phyloP scores from a whole-genome alignment of 1,140 invertebrate species.

The Plutomurus gul region DNA sequence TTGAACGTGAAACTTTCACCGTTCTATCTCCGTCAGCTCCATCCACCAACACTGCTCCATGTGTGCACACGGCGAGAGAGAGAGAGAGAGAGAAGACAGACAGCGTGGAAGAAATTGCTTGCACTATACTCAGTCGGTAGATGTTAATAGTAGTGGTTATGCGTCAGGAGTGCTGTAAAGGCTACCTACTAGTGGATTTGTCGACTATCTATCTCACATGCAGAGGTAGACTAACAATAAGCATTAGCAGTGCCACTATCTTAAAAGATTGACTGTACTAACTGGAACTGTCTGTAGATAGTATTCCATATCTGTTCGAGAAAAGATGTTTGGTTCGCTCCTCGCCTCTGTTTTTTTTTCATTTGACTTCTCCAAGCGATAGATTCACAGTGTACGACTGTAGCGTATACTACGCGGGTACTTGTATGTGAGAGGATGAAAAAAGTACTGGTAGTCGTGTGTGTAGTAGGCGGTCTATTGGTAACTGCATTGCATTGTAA shows the following conservation, averaged over 20 bases:
- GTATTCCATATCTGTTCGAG: neutral
- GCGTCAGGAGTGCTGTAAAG: neutral
- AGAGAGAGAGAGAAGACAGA: neutral
- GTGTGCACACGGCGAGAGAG: neutral
- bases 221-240: neutral
- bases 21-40: no score
- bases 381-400: no score
- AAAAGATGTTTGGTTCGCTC: no score
- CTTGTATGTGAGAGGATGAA: no score
- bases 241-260: neutral
- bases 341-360: no score
- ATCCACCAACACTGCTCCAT: neutral
- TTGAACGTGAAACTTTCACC: slow-evolving; percentile 7
- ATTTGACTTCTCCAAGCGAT: no score
- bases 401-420: no score
- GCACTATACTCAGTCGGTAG: neutral
- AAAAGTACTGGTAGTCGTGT: no score
- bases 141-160: neutral
- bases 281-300: no score
- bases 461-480: no score
- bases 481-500: no score
- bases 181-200: neutral
- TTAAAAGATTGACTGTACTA: neutral
- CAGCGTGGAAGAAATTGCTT: neutral
- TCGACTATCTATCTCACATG: neutral